Percentiles rank a stretch among this genome's conserved stretches.
These are phyloP conservation scores for Jacana jacana DNA, from an alignment of 2,113 vertebrate species.

Conservation along the genomic window DNA sequence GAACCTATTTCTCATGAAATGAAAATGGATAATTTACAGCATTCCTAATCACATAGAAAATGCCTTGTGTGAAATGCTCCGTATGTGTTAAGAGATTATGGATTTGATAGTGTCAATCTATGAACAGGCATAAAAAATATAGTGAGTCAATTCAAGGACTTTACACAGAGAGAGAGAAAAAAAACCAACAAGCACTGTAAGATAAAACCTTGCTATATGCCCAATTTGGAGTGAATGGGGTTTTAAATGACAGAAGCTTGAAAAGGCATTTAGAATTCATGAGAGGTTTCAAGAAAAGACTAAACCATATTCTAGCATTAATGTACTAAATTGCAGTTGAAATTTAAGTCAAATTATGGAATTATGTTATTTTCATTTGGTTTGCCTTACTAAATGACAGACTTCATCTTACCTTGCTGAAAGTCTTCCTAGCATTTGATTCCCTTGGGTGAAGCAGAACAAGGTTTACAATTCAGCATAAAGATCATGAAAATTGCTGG, in stretches of 20 bases:
- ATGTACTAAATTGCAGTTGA: neutral
- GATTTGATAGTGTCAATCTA: slow-evolving; percentile 7
- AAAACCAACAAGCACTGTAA: neutral
- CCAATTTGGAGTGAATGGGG: neutral
- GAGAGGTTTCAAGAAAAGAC: neutral
- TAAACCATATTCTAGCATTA: neutral
- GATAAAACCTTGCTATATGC: neutral
- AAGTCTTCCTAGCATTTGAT: neutral
- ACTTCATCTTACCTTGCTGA: neutral
- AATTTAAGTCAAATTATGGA: neutral
- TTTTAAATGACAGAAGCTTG: neutral
- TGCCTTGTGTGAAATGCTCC: neutral
- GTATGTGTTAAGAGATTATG: neutral
- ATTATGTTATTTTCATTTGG: neutral
- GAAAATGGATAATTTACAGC: slow-evolving; percentile 40
- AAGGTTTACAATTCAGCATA: neutral
- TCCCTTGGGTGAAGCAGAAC: neutral
- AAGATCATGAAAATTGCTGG: neutral
- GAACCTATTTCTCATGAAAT: neutral
- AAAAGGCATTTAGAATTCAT: neutral
- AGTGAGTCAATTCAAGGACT: neutral
- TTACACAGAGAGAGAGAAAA: neutral
- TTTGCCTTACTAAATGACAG: neutral
- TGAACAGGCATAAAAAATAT: neutral
- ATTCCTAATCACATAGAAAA: slow-evolving; percentile 44